Percentiles rank a stretch among this genome's conserved stretches.
These are phyloP conservation scores for Hozukius guyotensis DNA, from an alignment of 2,797 vertebrate species.

Conservation along the genomic window DNA sequence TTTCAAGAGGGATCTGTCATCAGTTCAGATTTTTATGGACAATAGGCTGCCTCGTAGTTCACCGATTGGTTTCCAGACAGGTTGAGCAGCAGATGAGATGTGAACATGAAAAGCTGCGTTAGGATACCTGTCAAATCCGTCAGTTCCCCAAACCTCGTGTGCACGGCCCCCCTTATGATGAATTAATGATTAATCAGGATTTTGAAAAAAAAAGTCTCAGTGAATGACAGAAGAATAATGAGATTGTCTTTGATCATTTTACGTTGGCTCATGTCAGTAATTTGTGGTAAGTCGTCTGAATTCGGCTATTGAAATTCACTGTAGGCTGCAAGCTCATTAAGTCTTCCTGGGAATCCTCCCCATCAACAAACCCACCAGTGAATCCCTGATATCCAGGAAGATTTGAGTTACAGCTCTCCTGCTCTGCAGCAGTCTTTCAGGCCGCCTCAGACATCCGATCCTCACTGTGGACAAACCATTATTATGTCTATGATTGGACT, in stretches of 20 bases:
- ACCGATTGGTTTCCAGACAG: conserved; percentile 56
- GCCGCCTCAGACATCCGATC: conserved; percentile 68
- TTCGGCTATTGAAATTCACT: conserved; percentile 42
- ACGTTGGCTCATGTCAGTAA: conserved; percentile 58
- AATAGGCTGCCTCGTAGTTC: conserved; percentile 61
- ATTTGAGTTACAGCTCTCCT: conserved; percentile 44
- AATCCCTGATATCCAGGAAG: conserved; percentile 33
- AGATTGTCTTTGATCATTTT: conserved; percentile 70
- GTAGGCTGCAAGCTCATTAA: conserved; percentile 18
- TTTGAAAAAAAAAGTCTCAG: conserved; percentile 41
- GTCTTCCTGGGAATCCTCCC: conserved; percentile 31
- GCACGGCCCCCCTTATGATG: conserved; percentile 47
- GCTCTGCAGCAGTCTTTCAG: conserved; percentile 39
- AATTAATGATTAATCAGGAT: conserved; percentile 73
- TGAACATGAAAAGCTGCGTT: conserved; percentile 67
- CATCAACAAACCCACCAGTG: conserved; percentile 22
- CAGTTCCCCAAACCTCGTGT: conserved; percentile 52
- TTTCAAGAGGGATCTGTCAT: conserved; percentile 63
- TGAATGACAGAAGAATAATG: conserved; percentile 70
- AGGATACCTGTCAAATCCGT: conserved; percentile 74
- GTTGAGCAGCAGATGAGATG: conserved; percentile 51
- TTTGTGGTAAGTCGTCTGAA: conserved; percentile 52
- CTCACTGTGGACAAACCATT: conserved; percentile 86
- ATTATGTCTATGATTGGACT: conserved; percentile 81
- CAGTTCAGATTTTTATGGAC: conserved; percentile 61